Evolutionary conservation across 30 jellyfish, hydroid and myxozoan species (phyloP).

Genomic region (Aurelia coerulea): DNA sequence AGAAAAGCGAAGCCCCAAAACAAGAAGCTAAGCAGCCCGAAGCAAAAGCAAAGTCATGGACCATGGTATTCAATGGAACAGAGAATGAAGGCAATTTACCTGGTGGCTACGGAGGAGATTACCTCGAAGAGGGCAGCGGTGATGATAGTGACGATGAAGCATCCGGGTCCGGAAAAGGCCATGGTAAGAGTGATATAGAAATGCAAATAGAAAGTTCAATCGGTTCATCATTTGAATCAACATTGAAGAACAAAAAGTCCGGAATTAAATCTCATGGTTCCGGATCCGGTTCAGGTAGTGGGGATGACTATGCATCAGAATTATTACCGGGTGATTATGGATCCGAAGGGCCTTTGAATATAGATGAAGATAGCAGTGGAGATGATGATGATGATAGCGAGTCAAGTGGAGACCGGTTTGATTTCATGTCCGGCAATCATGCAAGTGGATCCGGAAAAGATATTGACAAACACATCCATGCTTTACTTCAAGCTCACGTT

Average conservation of each 20-base stretch:
- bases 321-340: slow-evolving; percentile 88
- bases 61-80: slow-evolving; percentile 77
- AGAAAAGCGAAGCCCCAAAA: slow-evolving; percentile 47
- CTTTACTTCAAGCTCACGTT: slow-evolving; percentile 67
- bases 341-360: slow-evolving; percentile 76
- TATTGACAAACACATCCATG: slow-evolving; percentile 54
- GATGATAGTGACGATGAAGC: slow-evolving; percentile 51
- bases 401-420: slow-evolving; percentile 61
- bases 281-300: slow-evolving; percentile 85
- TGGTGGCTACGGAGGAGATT: slow-evolving; percentile 94
- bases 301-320: slow-evolving; percentile 73
- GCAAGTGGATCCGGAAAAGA: slow-evolving; percentile 81
- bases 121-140: slow-evolving; percentile 61
- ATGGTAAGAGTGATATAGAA: slow-evolving; percentile 79
- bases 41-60: slow-evolving; percentile 79
- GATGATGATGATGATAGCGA: slow-evolving; percentile 56
- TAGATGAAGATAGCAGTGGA: slow-evolving; percentile 76
- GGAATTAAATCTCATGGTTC: slow-evolving; percentile 56
- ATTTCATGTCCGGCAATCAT: slow-evolving; percentile 73
- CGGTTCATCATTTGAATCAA: slow-evolving; percentile 94
- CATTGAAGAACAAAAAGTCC: slow-evolving; percentile 64
- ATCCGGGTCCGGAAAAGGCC: slow-evolving; percentile 75
- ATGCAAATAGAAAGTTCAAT: slow-evolving; percentile 96
- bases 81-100: slow-evolving; percentile 85
- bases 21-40: slow-evolving; percentile 21